A percentile compares a stretch with the other conserved stretches of the same genome.
phyloP scores from a whole-genome alignment of 2,113 vertebrate genomes.

The Hiodon tergisus region DNA sequence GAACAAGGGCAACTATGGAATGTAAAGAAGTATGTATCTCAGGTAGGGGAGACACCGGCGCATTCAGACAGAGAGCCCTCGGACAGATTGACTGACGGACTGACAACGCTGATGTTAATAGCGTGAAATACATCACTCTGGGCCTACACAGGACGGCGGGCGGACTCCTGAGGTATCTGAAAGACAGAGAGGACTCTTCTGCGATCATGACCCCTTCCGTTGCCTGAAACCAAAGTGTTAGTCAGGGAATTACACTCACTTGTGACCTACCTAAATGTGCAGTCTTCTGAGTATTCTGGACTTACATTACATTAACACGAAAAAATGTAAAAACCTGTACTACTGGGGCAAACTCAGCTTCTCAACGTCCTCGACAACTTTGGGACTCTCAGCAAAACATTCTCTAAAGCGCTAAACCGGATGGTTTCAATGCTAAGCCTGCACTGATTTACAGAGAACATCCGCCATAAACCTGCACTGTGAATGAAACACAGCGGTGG shows the following conservation, averaged over 20 bases:
- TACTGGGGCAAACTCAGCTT: too few relatives aligned
- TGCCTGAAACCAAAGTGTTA: neutral
- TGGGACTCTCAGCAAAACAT: too few relatives aligned
- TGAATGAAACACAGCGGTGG: neutral
- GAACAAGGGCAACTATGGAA: slow-evolving; percentile 97
- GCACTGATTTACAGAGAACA: neutral
- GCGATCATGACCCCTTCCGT: neutral
- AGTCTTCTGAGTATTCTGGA: too few relatives aligned
- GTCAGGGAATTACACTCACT: neutral
- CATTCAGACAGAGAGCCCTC: slow-evolving; percentile 35
- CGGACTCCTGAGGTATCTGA: slow-evolving; percentile 10
- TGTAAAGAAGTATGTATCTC: slow-evolving; percentile 99
- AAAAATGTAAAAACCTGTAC: too few relatives aligned
- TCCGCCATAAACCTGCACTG: neutral
- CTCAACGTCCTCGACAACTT: too few relatives aligned
- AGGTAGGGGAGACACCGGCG: slow-evolving; percentile 70
- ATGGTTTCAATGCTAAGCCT: neutral
- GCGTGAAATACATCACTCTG: neutral
- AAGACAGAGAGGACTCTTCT: neutral
- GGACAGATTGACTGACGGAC: slow-evolving; percentile 9
- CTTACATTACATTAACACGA: too few relatives aligned
- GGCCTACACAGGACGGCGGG: neutral
- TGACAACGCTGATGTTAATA: neutral
- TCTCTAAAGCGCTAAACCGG: slow-evolving; percentile 1
- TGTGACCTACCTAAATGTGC: neutral